A percentile compares a stretch with the other conserved stretches of the same genome.
Conservation (phyloP, 2,113 vertebrate species). For the Zingel zingel region DNA sequence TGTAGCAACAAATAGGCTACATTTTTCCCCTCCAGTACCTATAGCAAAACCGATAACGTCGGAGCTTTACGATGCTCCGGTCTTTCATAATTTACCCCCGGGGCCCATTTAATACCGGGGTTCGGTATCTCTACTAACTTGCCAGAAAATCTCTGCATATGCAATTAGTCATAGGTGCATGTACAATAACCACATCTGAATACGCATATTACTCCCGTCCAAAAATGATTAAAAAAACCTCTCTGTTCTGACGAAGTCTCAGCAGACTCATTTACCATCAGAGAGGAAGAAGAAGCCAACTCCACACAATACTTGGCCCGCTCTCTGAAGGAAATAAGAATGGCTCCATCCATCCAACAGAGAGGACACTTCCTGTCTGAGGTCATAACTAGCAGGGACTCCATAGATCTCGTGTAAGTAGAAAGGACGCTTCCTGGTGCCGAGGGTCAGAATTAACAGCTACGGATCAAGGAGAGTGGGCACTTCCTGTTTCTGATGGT, state of each 20-base stretch:
- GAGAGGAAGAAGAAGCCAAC: conserved; percentile 46
- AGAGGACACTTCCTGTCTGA: conserved; percentile 69
- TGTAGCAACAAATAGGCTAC: too few relatives aligned
- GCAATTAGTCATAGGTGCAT: neutral
- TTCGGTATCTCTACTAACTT: neutral
- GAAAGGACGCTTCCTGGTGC: conserved; percentile 70
- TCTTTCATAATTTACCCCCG: too few relatives aligned
- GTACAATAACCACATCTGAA: neutral
- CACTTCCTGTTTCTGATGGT: conserved; percentile 57
- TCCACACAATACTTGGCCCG: conserved; percentile 67
- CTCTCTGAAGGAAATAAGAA: conserved; percentile 63
- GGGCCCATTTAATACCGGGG: too few relatives aligned
- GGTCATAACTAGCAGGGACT: conserved; percentile 47
- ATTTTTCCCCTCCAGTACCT: too few relatives aligned
- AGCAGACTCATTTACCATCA: conserved; percentile 62
- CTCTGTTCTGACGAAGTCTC: conserved; percentile 2
- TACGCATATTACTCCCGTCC: neutral
- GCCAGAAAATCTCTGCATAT: neutral
- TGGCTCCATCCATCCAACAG: conserved; percentile 67
- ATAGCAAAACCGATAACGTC: too few relatives aligned
- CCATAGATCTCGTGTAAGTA: conserved; percentile 49
- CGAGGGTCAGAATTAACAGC: conserved; percentile 48
- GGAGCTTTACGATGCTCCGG: too few relatives aligned
- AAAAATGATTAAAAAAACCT: neutral
- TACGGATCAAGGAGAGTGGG: conserved; percentile 55